Conservation (phyloP, 2,113 vertebrate genomes). For the Toxotes chatareus region DNA sequence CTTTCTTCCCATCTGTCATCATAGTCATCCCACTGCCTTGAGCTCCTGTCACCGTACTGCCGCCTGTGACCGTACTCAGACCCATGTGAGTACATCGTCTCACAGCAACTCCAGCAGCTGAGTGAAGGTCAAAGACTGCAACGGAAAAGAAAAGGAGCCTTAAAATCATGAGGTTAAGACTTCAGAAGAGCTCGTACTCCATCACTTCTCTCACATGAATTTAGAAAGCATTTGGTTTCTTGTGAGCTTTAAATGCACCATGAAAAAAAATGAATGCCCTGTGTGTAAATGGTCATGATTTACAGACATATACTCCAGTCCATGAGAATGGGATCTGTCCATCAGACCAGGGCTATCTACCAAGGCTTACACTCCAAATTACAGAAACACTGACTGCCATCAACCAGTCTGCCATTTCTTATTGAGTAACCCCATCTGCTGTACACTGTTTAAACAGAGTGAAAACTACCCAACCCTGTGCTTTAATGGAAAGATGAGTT, state of each 20-base stretch:
- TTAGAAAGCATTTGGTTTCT: neutral
- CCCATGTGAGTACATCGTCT: constrained; percentile 64
- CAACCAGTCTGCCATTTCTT: no score
- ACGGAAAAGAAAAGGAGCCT: neutral
- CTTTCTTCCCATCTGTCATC: constrained; percentile 47
- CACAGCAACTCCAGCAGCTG: constrained; percentile 7
- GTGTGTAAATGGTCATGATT: neutral
- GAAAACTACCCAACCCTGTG: no score
- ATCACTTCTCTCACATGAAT: neutral
- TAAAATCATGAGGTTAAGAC: neutral
- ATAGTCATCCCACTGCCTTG: constrained; percentile 50
- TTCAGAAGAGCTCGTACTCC: neutral
- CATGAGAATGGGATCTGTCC: no score
- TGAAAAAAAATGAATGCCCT: no score
- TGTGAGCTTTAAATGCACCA: neutral
- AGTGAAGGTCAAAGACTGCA: neutral
- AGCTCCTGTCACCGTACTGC: constrained; percentile 41
- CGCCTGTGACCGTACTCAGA: constrained; percentile 47
- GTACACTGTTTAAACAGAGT: no score
- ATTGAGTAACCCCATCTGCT: neutral
- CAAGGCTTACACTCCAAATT: neutral
- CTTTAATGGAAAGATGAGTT: no score
- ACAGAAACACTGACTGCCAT: neutral
- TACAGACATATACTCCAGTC: no score
- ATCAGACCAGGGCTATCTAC: no score